phyloP scores from a whole-genome alignment of 1,140 invertebrate species.

The Euglossa dilemma region DNA sequence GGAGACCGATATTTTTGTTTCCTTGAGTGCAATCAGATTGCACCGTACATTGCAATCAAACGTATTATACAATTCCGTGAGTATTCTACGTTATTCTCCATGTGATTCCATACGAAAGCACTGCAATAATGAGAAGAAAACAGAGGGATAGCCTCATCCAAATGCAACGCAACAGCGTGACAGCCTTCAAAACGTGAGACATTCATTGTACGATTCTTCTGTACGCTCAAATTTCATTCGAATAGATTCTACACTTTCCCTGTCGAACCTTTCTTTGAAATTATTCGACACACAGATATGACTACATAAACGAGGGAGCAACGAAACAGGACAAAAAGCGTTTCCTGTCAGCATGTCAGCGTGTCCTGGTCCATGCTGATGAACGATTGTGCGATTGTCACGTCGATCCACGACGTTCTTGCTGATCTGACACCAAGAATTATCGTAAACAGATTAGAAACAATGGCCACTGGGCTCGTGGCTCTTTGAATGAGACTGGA shows the following conservation, averaged over 20 bases:
- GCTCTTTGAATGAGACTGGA: neutral
- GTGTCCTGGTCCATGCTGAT: neutral
- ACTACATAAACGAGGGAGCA: neutral
- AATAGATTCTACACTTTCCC: neutral
- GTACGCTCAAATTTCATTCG: neutral
- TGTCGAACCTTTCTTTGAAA: neutral
- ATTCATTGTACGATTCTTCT: slow-evolving; percentile 1
- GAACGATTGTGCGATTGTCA: neutral
- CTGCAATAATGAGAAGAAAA: neutral
- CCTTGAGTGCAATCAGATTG: neutral
- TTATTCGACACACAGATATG: neutral
- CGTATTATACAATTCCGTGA: slow-evolving; percentile 16
- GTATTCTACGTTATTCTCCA: neutral
- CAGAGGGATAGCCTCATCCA: neutral
- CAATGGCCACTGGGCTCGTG: neutral
- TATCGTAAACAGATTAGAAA: neutral
- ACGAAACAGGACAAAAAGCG: neutral
- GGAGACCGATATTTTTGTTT: neutral
- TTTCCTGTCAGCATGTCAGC: neutral
- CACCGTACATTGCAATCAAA: neutral
- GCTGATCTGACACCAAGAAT: neutral
- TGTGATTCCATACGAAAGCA: neutral
- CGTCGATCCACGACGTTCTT: slow-evolving; percentile 44
- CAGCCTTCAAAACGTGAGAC: neutral
- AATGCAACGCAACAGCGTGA: slow-evolving; percentile 7